Evolutionary conservation across 2,797 vertebrate species (phyloP).

Genomic region (Notolepis coatsorum): DNA sequence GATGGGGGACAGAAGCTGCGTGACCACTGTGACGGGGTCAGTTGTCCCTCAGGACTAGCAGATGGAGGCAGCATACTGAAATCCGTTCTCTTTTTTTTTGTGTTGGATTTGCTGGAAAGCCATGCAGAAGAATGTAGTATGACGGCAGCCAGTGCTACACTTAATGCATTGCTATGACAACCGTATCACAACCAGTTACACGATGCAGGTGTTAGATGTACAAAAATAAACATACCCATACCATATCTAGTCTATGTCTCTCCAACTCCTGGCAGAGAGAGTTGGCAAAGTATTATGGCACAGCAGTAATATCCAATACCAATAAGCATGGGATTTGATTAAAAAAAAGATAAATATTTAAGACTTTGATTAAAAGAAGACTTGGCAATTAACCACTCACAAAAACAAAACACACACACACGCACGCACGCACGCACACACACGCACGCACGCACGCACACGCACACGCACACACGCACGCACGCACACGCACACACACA

Average conservation of each 20-base stretch:
- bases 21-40: slow-evolving; percentile 79
- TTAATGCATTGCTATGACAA: slow-evolving; percentile 99
- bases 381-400: slow-evolving; percentile 46
- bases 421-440: slow-evolving; percentile 16
- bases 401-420: slow-evolving; percentile 26
- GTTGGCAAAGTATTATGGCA: slow-evolving; percentile 99
- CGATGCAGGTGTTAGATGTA: slow-evolving; percentile 99
- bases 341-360: slow-evolving; percentile 64
- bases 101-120: slow-evolving; percentile 97
- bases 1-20: slow-evolving; percentile 72
- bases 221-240: slow-evolving; percentile 99
- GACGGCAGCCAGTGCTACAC: slow-evolving; percentile 99
- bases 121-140: slow-evolving; percentile 99
- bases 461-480: slow-evolving; percentile 19
- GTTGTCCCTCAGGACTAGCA: slow-evolving; percentile 87
- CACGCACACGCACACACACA: slow-evolving; percentile 17
- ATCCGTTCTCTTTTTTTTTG: slow-evolving; percentile 62
- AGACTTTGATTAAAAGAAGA: slow-evolving; percentile 56
- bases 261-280: slow-evolving; percentile 99
- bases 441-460: neutral
- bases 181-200: slow-evolving; percentile 99
- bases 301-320: slow-evolving; percentile 89
- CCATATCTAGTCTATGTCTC: slow-evolving; percentile 99
- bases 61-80: slow-evolving; percentile 96
- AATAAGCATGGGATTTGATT: slow-evolving; percentile 89